These are phyloP conservation scores for Metopolophium dirhodum DNA, from an alignment of 1,140 invertebrate species.

Conservation along the genomic window DNA sequence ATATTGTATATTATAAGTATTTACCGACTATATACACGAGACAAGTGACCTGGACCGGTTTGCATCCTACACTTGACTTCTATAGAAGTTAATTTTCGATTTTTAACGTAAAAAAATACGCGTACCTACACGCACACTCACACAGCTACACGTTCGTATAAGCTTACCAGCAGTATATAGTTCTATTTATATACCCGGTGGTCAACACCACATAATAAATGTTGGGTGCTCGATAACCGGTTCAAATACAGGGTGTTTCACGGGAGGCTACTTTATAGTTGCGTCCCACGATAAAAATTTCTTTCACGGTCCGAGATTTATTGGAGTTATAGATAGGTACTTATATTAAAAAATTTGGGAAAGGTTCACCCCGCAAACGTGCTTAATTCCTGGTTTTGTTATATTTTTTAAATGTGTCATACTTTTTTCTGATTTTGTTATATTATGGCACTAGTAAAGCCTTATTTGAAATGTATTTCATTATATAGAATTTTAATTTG, in stretches of 20 bases:
- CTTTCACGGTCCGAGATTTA: neutral
- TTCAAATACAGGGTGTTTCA: neutral
- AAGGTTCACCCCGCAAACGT: too few species aligned
- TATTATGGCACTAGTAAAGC: too few species aligned
- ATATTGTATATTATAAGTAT: neutral
- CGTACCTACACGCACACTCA: neutral
- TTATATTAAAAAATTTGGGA: too few species aligned
- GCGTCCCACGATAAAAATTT: neutral
- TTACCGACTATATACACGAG: neutral
- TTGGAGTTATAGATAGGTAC: neutral
- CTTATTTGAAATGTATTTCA: too few species aligned
- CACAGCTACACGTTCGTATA: neutral
- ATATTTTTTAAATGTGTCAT: too few species aligned
- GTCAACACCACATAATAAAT: neutral
- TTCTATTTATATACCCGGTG: neutral
- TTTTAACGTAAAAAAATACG: constrained; percentile 27
- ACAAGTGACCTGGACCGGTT: constrained; percentile 25
- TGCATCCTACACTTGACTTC: constrained; percentile 30
- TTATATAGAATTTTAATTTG: too few species aligned
- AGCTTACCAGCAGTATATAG: neutral
- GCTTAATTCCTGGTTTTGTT: too few species aligned
- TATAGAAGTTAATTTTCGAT: constrained; percentile 39
- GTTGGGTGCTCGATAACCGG: neutral
- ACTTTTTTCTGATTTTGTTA: too few species aligned
- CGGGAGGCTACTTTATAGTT: neutral